A percentile compares a stretch with the other conserved stretches of the same genome.
phyloP scores from a whole-genome alignment of 2,888 invertebrate species.

The Linyphia triangularis region DNA sequence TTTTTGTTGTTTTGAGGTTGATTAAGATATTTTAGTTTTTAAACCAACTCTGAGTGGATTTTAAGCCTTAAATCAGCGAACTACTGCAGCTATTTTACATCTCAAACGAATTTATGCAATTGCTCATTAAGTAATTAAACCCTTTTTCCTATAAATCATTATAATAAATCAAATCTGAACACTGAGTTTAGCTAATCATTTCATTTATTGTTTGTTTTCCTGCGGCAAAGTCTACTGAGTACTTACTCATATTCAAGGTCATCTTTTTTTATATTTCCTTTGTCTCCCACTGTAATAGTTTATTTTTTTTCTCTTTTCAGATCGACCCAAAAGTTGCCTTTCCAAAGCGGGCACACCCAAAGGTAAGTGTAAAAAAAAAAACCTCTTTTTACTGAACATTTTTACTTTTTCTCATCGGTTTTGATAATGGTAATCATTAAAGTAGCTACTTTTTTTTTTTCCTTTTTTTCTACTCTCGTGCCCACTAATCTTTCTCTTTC shows the following conservation, averaged over 20 bases:
- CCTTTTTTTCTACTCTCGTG: not conserved
- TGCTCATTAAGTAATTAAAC: not conserved
- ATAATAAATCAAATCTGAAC: not conserved
- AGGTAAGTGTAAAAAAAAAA: slow-evolving; percentile 85
- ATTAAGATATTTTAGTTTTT: too few species aligned
- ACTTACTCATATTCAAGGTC: slow-evolving; percentile 18
- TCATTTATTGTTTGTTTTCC: not conserved
- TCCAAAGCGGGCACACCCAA: slow-evolving; percentile 98
- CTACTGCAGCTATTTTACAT: too few species aligned
- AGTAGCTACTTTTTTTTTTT: not conserved
- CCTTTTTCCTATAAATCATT: not conserved
- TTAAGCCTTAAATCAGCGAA: too few species aligned
- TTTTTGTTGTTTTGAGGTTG: too few species aligned
- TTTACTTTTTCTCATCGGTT: slow-evolving; percentile 5
- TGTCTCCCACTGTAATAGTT: not conserved
- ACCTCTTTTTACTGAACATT: slow-evolving; percentile 13
- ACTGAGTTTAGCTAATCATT: not conserved
- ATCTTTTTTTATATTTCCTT: not conserved
- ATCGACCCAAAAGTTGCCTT: slow-evolving; percentile 99
- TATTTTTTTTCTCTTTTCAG: slow-evolving; percentile 82
- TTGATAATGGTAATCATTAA: not conserved
- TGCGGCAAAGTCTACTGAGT: not conserved
- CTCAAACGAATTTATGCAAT: too few species aligned
- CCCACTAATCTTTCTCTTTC: not conserved
- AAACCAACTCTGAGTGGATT: too few species aligned